Conservation (phyloP, 2,797 vertebrate genomes). For the Bradypodion ventrale region DNA sequence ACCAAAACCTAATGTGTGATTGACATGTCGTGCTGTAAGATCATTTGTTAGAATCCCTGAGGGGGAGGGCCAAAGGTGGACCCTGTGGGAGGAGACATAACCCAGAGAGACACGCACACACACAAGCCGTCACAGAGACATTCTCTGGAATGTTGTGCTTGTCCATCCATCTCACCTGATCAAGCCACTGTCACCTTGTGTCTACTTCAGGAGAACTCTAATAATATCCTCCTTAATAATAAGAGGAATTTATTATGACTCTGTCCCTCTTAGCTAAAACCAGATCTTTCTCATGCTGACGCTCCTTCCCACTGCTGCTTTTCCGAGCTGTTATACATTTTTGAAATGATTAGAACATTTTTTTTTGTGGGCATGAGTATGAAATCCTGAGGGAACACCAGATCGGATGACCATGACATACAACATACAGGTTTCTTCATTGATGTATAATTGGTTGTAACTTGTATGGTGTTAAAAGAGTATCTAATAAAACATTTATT, state of each 20-base stretch:
- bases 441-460: background rate
- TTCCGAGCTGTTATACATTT: background rate
- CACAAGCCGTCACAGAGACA: too few species aligned
- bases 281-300: constrained; percentile 2
- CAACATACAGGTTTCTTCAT: background rate
- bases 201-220: background rate
- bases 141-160: too few species aligned
- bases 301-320: background rate
- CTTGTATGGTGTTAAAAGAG: background rate
- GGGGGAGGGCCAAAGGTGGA: too few species aligned
- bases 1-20: too few species aligned
- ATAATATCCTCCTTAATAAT: constrained; percentile 7
- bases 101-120: too few species aligned
- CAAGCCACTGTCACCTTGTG: background rate
- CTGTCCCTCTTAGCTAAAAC: constrained; percentile 21
- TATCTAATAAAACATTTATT: too few species aligned
- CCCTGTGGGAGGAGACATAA: too few species aligned
- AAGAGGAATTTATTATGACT: constrained; percentile 19
- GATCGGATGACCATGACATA: background rate
- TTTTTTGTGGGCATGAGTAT: background rate
- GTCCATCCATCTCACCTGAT: background rate
- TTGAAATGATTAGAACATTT: background rate
- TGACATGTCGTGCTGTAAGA: too few species aligned
- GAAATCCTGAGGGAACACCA: background rate
- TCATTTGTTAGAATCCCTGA: too few species aligned